These are phyloP conservation scores for Oncorhynchus masou DNA, from an alignment of 2,113 vertebrate genomes.

Conservation along the genomic window DNA sequence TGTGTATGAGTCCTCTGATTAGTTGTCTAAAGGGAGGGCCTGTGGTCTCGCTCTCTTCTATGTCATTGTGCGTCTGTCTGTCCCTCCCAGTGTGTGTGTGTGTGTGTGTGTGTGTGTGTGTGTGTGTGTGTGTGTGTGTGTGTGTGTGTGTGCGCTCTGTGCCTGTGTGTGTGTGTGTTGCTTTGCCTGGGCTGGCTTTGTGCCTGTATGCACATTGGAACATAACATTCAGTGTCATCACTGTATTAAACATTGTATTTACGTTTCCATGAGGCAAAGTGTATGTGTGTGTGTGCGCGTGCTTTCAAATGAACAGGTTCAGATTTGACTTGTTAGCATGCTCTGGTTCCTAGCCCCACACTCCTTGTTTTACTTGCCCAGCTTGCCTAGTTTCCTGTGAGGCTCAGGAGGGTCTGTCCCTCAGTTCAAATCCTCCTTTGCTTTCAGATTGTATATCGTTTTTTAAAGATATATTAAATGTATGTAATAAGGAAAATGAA, in stretches of 20 bases:
- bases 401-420: slow-evolving; percentile 12
- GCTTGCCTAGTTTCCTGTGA: not conserved
- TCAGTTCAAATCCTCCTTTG: slow-evolving; percentile 53
- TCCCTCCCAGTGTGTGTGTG: no score
- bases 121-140: not conserved
- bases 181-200: slow-evolving; percentile 13
- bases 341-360: slow-evolving; percentile 25
- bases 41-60: not conserved
- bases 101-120: not conserved
- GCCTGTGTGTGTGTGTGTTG: slow-evolving; percentile 17
- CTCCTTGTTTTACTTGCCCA: slow-evolving; percentile 24
- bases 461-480: slow-evolving; percentile 71
- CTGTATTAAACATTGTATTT: slow-evolving; percentile 39
- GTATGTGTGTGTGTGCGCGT: not conserved
- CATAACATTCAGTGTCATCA: slow-evolving; percentile 16
- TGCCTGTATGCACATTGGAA: slow-evolving; percentile 23
- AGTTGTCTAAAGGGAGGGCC: not conserved
- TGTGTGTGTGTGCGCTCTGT: no score
- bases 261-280: slow-evolving; percentile 43
- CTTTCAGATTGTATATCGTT: slow-evolving; percentile 69
- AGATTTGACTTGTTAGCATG: slow-evolving; percentile 53
- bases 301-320: not conserved
- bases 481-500: slow-evolving; percentile 45
- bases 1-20: not conserved
- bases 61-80: not conserved